Conservation (phyloP, 2,797 vertebrate genomes). For the Serranus cabrilla region DNA sequence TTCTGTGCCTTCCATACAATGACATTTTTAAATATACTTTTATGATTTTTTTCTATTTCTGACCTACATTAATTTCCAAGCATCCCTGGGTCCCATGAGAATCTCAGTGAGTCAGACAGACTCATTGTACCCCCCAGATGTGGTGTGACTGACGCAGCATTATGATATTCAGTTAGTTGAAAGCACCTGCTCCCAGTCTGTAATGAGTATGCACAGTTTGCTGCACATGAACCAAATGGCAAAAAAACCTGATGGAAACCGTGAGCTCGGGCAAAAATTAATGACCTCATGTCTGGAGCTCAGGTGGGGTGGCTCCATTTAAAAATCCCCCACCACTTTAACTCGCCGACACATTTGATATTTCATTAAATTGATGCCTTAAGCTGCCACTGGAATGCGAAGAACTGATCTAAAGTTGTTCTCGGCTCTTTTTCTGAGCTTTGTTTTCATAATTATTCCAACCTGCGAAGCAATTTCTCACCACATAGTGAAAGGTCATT, state of each 20-base stretch:
- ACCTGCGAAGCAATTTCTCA: conserved; percentile 43
- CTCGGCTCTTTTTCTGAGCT: conserved; percentile 23
- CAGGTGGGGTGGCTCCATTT: conserved; percentile 58
- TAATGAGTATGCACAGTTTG: conserved; percentile 76
- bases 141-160: conserved; percentile 69
- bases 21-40: conserved; percentile 33
- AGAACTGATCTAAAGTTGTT: conserved; percentile 29
- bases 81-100: conserved; percentile 25
- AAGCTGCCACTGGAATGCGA: conserved; percentile 46
- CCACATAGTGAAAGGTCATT: conserved; percentile 23
- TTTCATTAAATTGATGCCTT: conserved; percentile 68
- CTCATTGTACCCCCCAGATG: conserved; percentile 56
- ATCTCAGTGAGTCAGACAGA: conserved; percentile 48
- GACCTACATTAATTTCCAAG: conserved; percentile 49
- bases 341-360: conserved; percentile 58
- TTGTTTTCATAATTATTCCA: conserved; percentile 51
- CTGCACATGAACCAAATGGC: conserved; percentile 60
- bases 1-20: not conserved
- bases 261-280: conserved; percentile 50
- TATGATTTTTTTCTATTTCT: conserved; percentile 13
- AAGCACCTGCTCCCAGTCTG: conserved; percentile 81
- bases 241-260: conserved; percentile 64
- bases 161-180: conserved; percentile 74
- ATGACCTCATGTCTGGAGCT: conserved; percentile 57
- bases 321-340: conserved; percentile 54